Conservation (phyloP, 2,113 vertebrate genomes). For the Dipodomys stephensi region DNA sequence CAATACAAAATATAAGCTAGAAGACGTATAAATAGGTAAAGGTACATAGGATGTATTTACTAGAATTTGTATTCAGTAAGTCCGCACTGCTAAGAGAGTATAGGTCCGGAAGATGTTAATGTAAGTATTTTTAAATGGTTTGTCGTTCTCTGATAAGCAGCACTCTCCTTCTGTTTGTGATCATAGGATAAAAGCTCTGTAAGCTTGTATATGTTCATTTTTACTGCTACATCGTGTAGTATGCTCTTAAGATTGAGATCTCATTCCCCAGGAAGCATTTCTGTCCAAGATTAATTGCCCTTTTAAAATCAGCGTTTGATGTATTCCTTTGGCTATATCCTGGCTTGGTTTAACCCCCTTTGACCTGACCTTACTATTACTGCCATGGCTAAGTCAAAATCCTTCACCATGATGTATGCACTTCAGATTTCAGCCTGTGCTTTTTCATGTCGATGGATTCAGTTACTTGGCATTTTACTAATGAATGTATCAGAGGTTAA, state of each 20-base stretch:
- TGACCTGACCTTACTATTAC: constrained; percentile 90
- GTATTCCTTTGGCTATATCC: constrained; percentile 89
- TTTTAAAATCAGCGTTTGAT: constrained; percentile 92
- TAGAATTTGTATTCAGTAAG: constrained; percentile 73
- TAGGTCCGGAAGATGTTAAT: constrained; percentile 85
- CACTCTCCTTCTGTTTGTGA: constrained; percentile 90
- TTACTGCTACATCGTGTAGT: constrained; percentile 89
- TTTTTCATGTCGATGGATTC: constrained; percentile 87
- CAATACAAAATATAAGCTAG: constrained; percentile 36
- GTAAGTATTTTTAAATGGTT: constrained; percentile 87
- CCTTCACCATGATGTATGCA: constrained; percentile 87
- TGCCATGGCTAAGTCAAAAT: constrained; percentile 84
- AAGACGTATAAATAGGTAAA: constrained; percentile 23
- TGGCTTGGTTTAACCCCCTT: constrained; percentile 89
- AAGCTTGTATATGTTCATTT: constrained; percentile 89
- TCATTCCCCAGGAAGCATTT: constrained; percentile 90
- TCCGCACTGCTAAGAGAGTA: constrained; percentile 65
- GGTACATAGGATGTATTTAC: constrained; percentile 49
- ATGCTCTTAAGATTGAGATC: constrained; percentile 90
- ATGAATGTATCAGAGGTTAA: constrained; percentile 82
- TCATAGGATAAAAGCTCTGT: constrained; percentile 89
- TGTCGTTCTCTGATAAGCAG: constrained; percentile 89
- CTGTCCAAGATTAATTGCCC: constrained; percentile 91
- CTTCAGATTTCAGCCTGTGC: constrained; percentile 85
- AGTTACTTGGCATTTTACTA: constrained; percentile 86